Base-by-base conservation (phyloP, 2,797 vertebrate species). In the Pseudopleuronectes americanus region DNA sequence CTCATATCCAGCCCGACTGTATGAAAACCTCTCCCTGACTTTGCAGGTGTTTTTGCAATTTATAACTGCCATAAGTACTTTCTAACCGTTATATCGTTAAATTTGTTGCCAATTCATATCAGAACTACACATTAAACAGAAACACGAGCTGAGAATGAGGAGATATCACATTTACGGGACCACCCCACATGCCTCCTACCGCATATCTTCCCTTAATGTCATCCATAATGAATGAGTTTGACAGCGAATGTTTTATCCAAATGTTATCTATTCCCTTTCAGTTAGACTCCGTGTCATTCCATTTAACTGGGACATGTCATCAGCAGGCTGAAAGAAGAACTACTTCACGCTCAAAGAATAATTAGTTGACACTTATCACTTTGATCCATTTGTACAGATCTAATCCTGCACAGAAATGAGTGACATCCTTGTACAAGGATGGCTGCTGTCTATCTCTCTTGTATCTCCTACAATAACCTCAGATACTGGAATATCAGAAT, bases 361-460 rank as follows among this genome's bases (percentile, higher is more conserved):
- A 88, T 84, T 71, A 79, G 80, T 43, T 79, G 74, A 84, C 74
- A 76, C 75, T 77, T 54, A 79, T 79, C 58, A 73, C 76, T 83
- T 83, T 80, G 71, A 81, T 81, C 70, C 70, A 48, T 74, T 82
- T 79, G 73, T 64, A 84, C 70, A 45, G 63, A 84, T 78, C 53
- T 77, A 77, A 87, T 86, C 70, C 64, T 64, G 36, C 6, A 38
- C 53, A 70, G 64, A 65, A 69, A 76, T 57, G 54, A 80, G 73
- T 57, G 70, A 68, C 41, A 45, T 72, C 21, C 68, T 47, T 21
- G 47, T 31, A 52, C 45, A 72, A 68, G 59, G 61, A 63, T 43
- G 57, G 41, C 61, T 64, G 51, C 52, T 41, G 22, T 68, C 73
- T 82, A 68, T 87, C 80, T 77, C 26, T 2, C 64, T 72, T 7